Percentiles rank a stretch among this genome's conserved stretches.
phyloP scores from a whole-genome alignment of 2,113 vertebrate species.

The Antidorcas marsupialis region DNA sequence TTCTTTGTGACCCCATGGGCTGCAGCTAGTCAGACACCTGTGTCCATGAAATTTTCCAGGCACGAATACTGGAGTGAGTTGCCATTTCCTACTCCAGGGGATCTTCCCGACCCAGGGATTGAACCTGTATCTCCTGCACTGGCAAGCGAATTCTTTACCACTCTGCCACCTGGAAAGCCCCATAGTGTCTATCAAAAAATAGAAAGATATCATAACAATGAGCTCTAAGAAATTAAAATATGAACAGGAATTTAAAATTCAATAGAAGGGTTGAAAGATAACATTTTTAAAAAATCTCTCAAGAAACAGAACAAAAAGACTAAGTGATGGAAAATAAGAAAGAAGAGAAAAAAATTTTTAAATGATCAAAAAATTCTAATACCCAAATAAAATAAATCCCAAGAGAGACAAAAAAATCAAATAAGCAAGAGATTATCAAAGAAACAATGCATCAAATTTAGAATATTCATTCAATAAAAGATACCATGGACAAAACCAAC shows the following conservation, averaged over 20 bases:
- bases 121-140: neutral
- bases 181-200: neutral
- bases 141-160: neutral
- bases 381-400: neutral
- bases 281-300: neutral
- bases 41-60: neutral
- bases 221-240: neutral
- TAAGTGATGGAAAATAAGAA: neutral
- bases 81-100: neutral
- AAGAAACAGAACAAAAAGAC: neutral
- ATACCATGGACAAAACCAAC: neutral
- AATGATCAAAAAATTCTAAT: neutral
- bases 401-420: neutral
- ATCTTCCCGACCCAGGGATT: neutral
- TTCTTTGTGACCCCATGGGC: neutral
- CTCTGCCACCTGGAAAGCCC: neutral
- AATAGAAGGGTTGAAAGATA: neutral
- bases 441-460: slow-evolving; percentile 1
- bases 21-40: neutral
- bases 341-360: neutral
- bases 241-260: neutral
- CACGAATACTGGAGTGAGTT: neutral
- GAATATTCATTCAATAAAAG: neutral
- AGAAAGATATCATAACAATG: neutral
- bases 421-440: neutral